Evolutionary conservation across 2,797 vertebrate species (phyloP).

Genomic region (Podarcis lilfordi): DNA sequence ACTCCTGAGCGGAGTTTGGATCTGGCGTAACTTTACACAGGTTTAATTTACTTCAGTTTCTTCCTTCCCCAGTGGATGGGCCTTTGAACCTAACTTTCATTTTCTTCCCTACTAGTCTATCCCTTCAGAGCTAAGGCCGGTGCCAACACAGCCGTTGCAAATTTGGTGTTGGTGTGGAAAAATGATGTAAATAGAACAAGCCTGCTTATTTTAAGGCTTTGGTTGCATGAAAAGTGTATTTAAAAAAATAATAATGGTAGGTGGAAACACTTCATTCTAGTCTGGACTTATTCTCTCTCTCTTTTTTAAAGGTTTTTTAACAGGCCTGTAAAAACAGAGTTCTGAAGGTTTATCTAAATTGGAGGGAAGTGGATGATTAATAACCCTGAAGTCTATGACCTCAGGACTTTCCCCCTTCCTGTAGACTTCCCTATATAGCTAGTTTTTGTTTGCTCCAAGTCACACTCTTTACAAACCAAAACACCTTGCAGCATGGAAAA

Average conservation of each 20-base stretch:
- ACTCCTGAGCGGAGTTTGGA: no score
- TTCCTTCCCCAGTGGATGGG: background rate
- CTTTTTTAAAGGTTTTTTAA: background rate
- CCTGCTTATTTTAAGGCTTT: slow-evolving; percentile 58
- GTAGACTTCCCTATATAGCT: background rate
- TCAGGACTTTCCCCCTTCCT: background rate
- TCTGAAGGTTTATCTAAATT: background rate
- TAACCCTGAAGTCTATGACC: background rate
- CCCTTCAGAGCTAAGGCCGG: background rate
- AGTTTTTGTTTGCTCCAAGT: background rate
- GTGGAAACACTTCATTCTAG: background rate
- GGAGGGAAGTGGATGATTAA: background rate
- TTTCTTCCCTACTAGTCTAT: accelerated
- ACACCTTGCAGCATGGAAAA: background rate
- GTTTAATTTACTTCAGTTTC: background rate
- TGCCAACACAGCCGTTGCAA: slow-evolving; percentile 26
- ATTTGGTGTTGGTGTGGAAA: slow-evolving; percentile 47
- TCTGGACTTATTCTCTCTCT: background rate
- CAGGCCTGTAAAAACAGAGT: background rate
- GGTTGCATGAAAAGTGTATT: slow-evolving; percentile 30
- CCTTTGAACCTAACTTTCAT: background rate
- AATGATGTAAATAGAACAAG: slow-evolving; percentile 64
- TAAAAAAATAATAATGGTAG: slow-evolving; percentile 21
- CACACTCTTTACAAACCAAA: background rate
- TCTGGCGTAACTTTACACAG: no score